These are phyloP conservation scores for Leucophenga maculata DNA, from an alignment of 2,888 invertebrate species.

Conservation along the genomic window DNA sequence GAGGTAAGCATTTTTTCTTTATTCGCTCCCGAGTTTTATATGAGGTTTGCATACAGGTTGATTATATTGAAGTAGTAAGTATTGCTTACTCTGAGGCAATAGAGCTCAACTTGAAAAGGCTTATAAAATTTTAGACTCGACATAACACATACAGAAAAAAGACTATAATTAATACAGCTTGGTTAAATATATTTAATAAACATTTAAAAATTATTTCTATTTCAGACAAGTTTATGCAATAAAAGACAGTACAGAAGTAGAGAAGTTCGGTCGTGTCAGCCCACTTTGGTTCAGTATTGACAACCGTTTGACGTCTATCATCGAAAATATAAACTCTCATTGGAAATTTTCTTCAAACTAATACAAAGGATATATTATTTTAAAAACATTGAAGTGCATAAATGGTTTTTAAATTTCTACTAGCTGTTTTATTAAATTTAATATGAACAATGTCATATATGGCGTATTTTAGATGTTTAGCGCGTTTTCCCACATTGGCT, in stretches of 20 bases:
- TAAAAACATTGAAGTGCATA: conserved; percentile 44
- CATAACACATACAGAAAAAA: no score
- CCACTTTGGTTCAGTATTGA: no score
- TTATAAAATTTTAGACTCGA: not conserved
- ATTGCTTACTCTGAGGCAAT: conserved; percentile 44
- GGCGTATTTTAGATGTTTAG: conserved; percentile 49
- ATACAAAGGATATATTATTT: not conserved
- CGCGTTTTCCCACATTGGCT: conserved; percentile 62
- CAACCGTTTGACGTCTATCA: not conserved
- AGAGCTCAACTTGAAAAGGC: conserved; percentile 59
- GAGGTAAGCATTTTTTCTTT: conserved; percentile 54
- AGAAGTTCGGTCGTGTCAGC: no score
- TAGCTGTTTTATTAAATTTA: conserved; percentile 33
- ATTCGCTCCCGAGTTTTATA: not conserved
- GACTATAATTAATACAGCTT: conserved; percentile 26
- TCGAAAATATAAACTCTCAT: not conserved
- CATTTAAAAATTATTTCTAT: conserved; percentile 5
- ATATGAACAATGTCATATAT: conserved; percentile 38
- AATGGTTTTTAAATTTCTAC: conserved; percentile 45
- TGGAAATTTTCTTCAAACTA: not conserved
- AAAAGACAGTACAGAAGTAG: no score
- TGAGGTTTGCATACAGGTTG: not conserved
- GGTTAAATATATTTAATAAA: conserved; percentile 44
- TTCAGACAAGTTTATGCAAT: conserved; percentile 6
- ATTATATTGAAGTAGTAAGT: conserved; percentile 9